Conservation (phyloP, 2,888 invertebrate genomes). For the Prionchulus punctatus region DNA sequence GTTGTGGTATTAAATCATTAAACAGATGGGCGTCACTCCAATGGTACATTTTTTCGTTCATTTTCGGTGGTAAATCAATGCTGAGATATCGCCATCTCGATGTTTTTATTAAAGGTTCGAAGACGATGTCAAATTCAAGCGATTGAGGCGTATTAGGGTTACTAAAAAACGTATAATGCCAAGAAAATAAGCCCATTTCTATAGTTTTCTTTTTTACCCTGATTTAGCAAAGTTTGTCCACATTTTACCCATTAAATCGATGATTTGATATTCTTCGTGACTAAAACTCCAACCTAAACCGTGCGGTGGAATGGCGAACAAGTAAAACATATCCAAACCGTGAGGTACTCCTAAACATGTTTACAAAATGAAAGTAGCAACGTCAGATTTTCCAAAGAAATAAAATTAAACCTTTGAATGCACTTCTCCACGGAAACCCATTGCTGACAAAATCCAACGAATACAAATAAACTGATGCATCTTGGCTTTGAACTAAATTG, state of each 20-base stretch:
- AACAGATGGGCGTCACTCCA: background rate
- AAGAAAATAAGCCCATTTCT: background rate
- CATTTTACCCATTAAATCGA: background rate
- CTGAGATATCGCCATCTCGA: background rate
- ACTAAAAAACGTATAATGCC: background rate
- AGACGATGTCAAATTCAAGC: background rate
- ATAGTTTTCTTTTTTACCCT: background rate
- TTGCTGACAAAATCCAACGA: constrained; percentile 6
- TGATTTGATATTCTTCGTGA: background rate
- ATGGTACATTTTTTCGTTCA: background rate
- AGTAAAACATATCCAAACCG: background rate
- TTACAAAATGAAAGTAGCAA: background rate
- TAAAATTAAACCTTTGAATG: background rate
- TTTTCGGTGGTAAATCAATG: background rate
- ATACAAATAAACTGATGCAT: background rate
- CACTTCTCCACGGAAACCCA: background rate
- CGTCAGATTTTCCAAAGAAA: background rate
- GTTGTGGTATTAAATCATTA: background rate
- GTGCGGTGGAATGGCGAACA: background rate
- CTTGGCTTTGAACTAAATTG: background rate
- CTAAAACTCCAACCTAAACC: background rate
- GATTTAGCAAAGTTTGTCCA: constrained; percentile 4
- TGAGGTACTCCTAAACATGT: background rate
- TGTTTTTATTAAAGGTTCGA: background rate
- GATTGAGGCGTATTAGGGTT: background rate